A percentile compares a stretch with the other conserved stretches of the same genome.
These are phyloP conservation scores for Sarotherodon lohbergeri DNA, from an alignment of 2,113 vertebrate genomes.

Conservation along the genomic window DNA sequence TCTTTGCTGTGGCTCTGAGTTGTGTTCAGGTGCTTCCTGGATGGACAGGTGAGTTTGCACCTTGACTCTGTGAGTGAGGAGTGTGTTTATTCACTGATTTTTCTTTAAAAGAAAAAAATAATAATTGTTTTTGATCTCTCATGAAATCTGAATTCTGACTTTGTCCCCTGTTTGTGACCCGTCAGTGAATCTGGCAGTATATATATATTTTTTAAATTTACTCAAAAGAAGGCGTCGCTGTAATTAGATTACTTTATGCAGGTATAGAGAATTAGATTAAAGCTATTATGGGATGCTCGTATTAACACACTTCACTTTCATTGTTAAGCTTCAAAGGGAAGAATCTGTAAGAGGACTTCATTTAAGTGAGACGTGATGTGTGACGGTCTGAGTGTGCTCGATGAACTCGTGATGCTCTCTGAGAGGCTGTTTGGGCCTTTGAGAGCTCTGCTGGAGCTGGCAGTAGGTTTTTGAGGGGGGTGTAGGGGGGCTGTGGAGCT, in stretches of 20 bases:
- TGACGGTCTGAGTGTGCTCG: neutral
- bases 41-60: fast-evolving
- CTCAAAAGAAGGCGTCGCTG: fast-evolving
- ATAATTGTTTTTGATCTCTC: neutral
- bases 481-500: neutral
- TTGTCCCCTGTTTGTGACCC: neutral
- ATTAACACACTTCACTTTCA: neutral
- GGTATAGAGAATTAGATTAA: neutral
- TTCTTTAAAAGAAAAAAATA: neutral
- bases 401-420: neutral
- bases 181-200: fast-evolving
- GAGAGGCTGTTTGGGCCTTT: neutral
- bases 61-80: neutral
- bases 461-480: fast-evolving
- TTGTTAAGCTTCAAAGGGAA: neutral
- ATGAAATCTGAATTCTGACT: neutral
- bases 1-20: neutral
- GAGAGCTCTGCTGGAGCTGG: neutral
- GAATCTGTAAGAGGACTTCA: neutral
- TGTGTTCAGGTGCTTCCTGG: neutral
- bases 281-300: fast-evolving
- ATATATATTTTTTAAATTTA: neutral
- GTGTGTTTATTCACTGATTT: neutral
- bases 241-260: neutral
- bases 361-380: neutral